phyloP scores from a whole-genome alignment of 2,888 invertebrate genomes.

The Stegophylla sp. region DNA sequence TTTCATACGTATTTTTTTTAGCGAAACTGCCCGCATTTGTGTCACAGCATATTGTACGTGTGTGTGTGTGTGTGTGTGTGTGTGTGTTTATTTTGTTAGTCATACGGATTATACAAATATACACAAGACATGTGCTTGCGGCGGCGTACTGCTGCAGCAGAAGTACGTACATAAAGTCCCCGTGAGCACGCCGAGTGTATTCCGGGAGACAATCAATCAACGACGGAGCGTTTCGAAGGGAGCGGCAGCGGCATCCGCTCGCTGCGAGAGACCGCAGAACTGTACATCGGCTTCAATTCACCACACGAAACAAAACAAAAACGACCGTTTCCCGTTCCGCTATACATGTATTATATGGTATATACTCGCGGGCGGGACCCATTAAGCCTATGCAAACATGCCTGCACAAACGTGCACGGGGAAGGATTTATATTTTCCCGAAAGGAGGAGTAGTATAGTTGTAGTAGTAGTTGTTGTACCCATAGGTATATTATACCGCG shows the following conservation, averaged over 20 bases:
- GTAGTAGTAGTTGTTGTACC: background rate
- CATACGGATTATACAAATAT: conserved; percentile 52
- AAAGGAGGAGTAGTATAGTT: background rate
- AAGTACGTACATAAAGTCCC: background rate
- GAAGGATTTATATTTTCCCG: conserved; percentile 35
- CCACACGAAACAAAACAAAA: conserved; percentile 47
- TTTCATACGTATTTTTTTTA: background rate
- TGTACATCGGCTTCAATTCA: conserved; percentile 12
- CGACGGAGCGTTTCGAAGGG: conserved; percentile 19
- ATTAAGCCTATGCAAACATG: conserved; percentile 50
- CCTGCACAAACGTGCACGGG: background rate
- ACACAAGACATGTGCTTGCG: conserved; percentile 9
- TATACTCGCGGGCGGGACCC: conserved; percentile 20
- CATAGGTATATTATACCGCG: background rate
- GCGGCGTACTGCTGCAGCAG: too few species aligned
- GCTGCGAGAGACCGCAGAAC: conserved; percentile 21
- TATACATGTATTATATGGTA: background rate
- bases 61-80: background rate
- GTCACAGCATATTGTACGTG: background rate
- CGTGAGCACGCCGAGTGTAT: background rate
- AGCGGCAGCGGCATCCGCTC: conserved; percentile 12
- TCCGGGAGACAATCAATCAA: conserved; percentile 54
- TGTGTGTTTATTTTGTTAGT: conserved; percentile 53
- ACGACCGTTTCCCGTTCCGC: conserved; percentile 41
- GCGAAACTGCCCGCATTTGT: conserved; percentile 29